Base-by-base conservation (phyloP, 2,888 invertebrate species). In the Cosmia pyralina region DNA sequence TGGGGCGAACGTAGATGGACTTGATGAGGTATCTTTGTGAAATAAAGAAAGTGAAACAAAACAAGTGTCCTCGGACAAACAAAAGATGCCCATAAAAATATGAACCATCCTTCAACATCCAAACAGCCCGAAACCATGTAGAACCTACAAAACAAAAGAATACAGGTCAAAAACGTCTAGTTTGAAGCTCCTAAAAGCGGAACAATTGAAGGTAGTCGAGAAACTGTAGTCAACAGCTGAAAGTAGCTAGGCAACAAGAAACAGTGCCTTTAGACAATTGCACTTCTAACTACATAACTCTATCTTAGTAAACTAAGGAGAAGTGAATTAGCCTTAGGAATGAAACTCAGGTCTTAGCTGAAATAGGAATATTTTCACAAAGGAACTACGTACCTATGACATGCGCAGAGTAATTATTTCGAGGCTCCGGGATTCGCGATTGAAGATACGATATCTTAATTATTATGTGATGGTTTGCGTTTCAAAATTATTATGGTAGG, bases 321-420 rank as follows among this genome's bases (percentile, higher is more conserved):
- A 58, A 81, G 75, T 77, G 82, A 87, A 87, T 86, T 82, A 84
- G 80, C 78, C 60, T 62, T 46, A 63, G 70, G 44, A 62, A 71
- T 50, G 63, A 70, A 81, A 64, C 81, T 77, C 77, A 67, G 71
- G 76, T 75, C 77, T 80, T 71, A 52, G 38, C 63, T 79, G 44
- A 68, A 84, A 79, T 79, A 77, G 75, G 72, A 77, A 86, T 71
- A 84, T 82, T 87, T 86, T 81, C 82, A 81, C 80, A 84, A 86
- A 82, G 79, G 76, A 76, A 78, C 72, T 73, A 77, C 59, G 62
- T 70, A 75, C 55, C 62, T 77, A 80, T 82, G 75, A 72, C 84
- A 79, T 73, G 73, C 62, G 62, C 72, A 52, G 52, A 77, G 74
- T 85, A 87, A 87, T 86, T 85, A 85, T 79, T 79, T 79, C 70